Evolutionary conservation across 1,140 invertebrate species (phyloP).

Genomic region (Formica exsecta): DNA sequence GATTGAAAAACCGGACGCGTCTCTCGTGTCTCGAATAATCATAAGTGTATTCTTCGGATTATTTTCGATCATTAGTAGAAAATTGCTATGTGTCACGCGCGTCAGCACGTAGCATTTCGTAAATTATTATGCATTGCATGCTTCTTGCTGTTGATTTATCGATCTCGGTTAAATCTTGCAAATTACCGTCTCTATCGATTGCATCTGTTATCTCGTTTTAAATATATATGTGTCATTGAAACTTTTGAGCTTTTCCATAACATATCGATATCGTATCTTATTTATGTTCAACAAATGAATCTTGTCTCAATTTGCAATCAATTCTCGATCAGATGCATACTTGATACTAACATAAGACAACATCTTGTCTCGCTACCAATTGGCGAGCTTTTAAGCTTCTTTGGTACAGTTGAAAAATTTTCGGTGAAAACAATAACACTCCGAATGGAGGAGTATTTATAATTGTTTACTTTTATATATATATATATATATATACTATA

Average conservation of each 20-base stretch:
- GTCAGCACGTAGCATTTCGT: neutral
- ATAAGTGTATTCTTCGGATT: neutral
- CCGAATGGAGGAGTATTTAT: neutral
- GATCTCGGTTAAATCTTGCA: constrained; percentile 8
- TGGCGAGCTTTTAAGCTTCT: constrained; percentile 54
- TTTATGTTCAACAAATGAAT: constrained; percentile 6
- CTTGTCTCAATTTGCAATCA: constrained; percentile 5
- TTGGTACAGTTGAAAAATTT: constrained; percentile 2
- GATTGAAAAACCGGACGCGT: neutral
- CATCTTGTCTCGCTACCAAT: constrained; percentile 37
- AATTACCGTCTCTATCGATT: neutral
- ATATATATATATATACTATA: neutral
- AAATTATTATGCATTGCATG: constrained; percentile 40
- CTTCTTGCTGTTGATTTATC: constrained; percentile 15
- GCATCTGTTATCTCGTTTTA: neutral
- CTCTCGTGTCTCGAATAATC: constrained; percentile 1
- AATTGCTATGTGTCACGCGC: constrained; percentile 21
- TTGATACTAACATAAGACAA: constrained; percentile 27
- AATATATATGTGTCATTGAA: neutral
- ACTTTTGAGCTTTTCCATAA: neutral
- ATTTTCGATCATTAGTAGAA: constrained; percentile 8
- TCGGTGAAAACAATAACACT: constrained; percentile 30
- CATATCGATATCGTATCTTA: neutral
- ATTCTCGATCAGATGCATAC: constrained; percentile 30
- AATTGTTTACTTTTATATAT: neutral